phyloP scores from a whole-genome alignment of 2,113 vertebrate species.

The Cathartes aura region DNA sequence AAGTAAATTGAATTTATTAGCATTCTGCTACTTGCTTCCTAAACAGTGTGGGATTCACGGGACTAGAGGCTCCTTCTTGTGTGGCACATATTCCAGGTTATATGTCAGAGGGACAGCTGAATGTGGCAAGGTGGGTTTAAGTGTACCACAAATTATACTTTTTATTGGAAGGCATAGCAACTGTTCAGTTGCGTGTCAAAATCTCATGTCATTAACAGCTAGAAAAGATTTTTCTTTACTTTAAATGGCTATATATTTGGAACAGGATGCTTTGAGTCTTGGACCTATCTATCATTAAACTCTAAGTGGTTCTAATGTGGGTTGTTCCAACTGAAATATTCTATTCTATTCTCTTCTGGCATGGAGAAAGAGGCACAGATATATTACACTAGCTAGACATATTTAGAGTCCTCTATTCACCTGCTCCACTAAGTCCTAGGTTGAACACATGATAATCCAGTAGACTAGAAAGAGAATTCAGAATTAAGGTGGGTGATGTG shows the following conservation, averaged over 20 bases:
- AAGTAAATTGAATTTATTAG: conserved; percentile 46
- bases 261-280: background rate
- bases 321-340: background rate
- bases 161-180: background rate
- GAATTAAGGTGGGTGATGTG: background rate
- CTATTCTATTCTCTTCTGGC: background rate
- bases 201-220: background rate
- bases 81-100: background rate
- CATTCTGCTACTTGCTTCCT: conserved; percentile 3
- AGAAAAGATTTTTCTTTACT: background rate
- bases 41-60: background rate
- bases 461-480: background rate
- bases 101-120: background rate
- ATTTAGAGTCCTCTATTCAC: background rate
- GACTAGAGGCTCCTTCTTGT: background rate
- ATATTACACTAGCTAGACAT: background rate
- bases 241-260: background rate
- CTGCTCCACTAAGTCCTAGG: background rate
- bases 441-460: background rate
- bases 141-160: background rate
- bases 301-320: background rate
- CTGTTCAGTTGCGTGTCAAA: background rate
- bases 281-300: background rate
- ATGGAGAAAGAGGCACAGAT: background rate
- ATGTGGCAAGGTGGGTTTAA: accelerated